Base-by-base conservation (phyloP, 2,797 vertebrate species). In the Petrocephalus schoutedeni region DNA sequence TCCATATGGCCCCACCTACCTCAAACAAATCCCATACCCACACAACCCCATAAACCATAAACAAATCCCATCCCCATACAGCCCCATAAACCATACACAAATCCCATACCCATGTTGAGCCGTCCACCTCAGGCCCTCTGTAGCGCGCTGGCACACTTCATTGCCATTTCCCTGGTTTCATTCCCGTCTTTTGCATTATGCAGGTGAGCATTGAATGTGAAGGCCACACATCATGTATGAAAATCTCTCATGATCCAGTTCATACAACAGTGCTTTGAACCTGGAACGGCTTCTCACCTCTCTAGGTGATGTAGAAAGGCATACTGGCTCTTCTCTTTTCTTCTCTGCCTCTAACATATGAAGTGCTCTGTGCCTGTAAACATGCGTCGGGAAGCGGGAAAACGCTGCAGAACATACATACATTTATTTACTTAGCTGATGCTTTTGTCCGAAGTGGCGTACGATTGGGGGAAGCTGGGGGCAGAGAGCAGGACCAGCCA, bases 171-270 rank as follows among this genome's bases (percentile, higher is more conserved):
- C 61, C 71, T 19, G 1, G 36, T 10, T 4, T 32, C 16, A 16
- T 32, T 41, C 32, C 14, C 14, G 92, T 89, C 87, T 64, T 92
- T 91, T 86, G 71, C 89, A 82, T 88, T 89, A 93, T 93, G 91
- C 91, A 89, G 92, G 90, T 93, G 88, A 93, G 92, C 90, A 45
- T 8, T 77, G 71, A 77, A 16, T 0, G 36, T 3, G 16, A 77
- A 77, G 36, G 36, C 32, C 14, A 16, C 36, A 16, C 36, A 41
- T 64, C 61, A 64, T 10, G 61, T 67, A 32, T 14, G 61, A 32
- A 10, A 32, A 32, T 67, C 61, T 67, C 71, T 45, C 19, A 19
- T 77, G 36, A 45, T 19, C 71, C 3, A 4, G 36, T 77, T 77
- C 71, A 77, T 77, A 8, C 71, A 45, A 45, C 71, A n/a, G 1